phyloP scores from a whole-genome alignment of 2,888 invertebrate species.

The Eudemis profundana region DNA sequence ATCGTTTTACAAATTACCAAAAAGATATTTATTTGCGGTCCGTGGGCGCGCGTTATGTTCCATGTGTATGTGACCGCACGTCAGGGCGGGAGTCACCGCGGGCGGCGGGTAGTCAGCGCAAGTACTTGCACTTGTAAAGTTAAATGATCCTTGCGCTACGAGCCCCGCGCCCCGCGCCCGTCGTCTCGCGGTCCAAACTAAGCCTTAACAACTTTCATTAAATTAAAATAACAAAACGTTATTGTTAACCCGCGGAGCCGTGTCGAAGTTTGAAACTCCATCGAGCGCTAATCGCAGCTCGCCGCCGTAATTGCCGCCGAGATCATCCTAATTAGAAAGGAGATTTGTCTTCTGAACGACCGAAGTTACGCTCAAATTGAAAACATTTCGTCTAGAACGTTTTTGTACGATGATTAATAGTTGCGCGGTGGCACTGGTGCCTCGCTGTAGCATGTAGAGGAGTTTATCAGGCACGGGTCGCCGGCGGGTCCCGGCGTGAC shows the following conservation, averaged over 20 bases:
- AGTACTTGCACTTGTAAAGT: slow-evolving; percentile 1
- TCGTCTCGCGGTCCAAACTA: slow-evolving; percentile 2
- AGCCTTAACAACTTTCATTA: slow-evolving; percentile 31
- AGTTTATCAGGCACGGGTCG: not conserved
- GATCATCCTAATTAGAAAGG: slow-evolving; percentile 43
- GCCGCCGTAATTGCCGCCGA: slow-evolving; percentile 28
- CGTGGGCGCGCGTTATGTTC: not conserved
- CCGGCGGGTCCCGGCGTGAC: no score
- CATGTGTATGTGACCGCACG: not conserved
- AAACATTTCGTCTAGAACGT: slow-evolving; percentile 42
- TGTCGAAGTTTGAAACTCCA: slow-evolving; percentile 30
- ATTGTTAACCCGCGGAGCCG: slow-evolving; percentile 19
- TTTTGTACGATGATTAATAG: slow-evolving; percentile 40
- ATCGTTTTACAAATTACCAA: slow-evolving; percentile 4
- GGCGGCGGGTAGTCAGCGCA: not conserved
- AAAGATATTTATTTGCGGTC: not conserved
- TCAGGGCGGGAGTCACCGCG: no score
- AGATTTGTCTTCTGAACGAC: slow-evolving; percentile 40
- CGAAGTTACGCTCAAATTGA: slow-evolving; percentile 39
- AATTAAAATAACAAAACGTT: slow-evolving; percentile 41
- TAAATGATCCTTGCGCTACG: not conserved
- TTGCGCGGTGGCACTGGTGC: not conserved
- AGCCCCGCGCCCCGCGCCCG: not conserved
- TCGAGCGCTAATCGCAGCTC: slow-evolving; percentile 34
- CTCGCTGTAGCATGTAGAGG: slow-evolving; percentile 1